These are phyloP conservation scores for Megaceryle torquata DNA, from an alignment of 2,113 vertebrate species.

Conservation along the genomic window DNA sequence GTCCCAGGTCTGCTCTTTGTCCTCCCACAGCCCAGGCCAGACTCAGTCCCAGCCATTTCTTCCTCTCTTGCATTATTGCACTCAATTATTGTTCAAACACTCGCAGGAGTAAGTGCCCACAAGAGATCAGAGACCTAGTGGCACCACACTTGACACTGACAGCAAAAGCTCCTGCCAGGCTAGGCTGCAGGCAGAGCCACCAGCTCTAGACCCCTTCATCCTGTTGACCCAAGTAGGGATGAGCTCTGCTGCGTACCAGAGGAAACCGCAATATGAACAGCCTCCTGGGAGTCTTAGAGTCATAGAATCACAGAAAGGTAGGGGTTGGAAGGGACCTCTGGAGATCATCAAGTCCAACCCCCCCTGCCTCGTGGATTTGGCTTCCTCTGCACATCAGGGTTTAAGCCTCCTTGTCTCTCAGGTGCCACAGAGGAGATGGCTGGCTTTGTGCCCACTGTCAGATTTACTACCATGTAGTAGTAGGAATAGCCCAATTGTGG, in stretches of 20 bases:
- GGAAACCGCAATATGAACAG: not conserved
- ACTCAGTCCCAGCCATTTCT: not conserved
- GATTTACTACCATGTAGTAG: not conserved
- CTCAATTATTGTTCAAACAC: not conserved
- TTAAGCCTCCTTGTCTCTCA: not conserved
- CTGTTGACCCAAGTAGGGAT: not conserved
- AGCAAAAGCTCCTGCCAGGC: not conserved
- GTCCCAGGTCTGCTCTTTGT: not conserved
- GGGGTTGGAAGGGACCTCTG: no score
- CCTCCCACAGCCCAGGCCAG: not conserved
- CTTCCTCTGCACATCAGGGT: not conserved
- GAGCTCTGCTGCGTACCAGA: not conserved
- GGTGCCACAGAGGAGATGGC: not conserved
- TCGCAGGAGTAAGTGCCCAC: not conserved
- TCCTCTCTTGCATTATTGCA: not conserved
- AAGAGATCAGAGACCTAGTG: rapidly evolving
- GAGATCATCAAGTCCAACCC: no score
- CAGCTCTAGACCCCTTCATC: not conserved
- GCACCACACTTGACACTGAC: not conserved
- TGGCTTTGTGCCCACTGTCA: not conserved
- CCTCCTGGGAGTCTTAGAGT: rapidly evolving
- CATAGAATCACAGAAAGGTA: no score
- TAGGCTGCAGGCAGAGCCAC: not conserved
- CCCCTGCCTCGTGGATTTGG: not conserved
- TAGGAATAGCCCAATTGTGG: not conserved